phyloP scores from a whole-genome alignment of 2,797 vertebrate genomes.

The Luscinia megarhynchos region DNA sequence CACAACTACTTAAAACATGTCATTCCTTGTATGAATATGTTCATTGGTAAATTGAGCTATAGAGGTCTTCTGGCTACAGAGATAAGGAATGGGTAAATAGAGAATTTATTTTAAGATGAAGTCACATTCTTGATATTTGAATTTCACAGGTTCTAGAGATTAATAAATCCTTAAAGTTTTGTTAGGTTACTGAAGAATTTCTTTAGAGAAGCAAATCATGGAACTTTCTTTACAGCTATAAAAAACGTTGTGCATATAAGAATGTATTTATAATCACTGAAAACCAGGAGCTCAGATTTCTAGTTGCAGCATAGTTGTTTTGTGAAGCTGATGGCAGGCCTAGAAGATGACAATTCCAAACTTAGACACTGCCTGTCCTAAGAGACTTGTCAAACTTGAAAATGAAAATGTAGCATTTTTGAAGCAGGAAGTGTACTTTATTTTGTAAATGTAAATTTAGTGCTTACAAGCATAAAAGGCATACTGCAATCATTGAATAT shows the following conservation, averaged over 20 bases:
- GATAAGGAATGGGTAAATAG: conserved; percentile 12
- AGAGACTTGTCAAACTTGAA: background rate
- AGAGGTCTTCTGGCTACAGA: conserved; percentile 21
- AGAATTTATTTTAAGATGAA: conserved; percentile 20
- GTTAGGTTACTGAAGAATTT: background rate
- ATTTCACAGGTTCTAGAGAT: background rate
- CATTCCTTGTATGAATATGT: background rate
- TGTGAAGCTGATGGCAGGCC: background rate
- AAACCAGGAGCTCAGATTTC: background rate
- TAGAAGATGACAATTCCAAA: background rate
- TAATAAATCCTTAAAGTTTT: background rate
- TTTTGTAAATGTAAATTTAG: conserved; percentile 2
- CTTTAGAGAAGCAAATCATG: background rate
- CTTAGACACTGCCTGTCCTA: background rate
- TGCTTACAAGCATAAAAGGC: background rate
- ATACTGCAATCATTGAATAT: background rate
- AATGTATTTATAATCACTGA: background rate
- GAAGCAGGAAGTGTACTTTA: background rate
- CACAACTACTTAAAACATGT: background rate
- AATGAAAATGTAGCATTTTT: background rate
- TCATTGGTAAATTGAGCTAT: background rate
- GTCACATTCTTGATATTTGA: background rate
- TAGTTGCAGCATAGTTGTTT: background rate
- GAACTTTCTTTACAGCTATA: background rate
- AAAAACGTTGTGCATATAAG: background rate